Base-by-base conservation (phyloP, 1,140 invertebrate species). In the Zophobas morio region DNA sequence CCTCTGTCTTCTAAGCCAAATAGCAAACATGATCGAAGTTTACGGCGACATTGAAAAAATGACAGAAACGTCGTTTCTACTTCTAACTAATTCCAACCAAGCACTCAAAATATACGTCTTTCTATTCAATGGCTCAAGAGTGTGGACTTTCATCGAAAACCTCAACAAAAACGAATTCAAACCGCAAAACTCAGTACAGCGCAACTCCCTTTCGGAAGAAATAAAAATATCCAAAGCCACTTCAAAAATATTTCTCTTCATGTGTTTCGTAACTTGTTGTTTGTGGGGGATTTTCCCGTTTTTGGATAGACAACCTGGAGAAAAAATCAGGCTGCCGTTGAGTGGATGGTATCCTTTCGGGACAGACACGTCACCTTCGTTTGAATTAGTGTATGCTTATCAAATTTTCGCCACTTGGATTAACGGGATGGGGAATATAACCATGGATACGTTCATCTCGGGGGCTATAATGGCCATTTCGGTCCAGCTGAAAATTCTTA, bases 331-430 rank as follows among this genome's bases (percentile, higher is more conserved):
- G n/a, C n/a, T n/a, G n/a, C n/a, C n/a, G n/a, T n/a, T n/a, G n/a
- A n/a, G n/a, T n/a, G n/a, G n/a, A n/a, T n/a, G n/a, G n/a, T n/a
- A n/a, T n/a, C n/a, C n/a, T n/a, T n/a, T n/a, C n/a, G 63, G 40
- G 39, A 42, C 42, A 39, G 63, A 70, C 40, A 53, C 20, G 46
- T 66, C 47, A 20, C 79, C 81, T 3, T 37, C 54, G 39, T 83
- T 78, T 70, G 79, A 80, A 53, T 5, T 82, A 5, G 74, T 74
- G 34, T 85, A 82, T 32, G 6, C 33, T 20, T 78, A 78, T 54
- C 78, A 80, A 77, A 53, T 70, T 1, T 20, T 70, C 1, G 37
- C 63, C 34, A 4, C 72, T 1, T 33, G 54, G 1, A 37, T 78
- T 36, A 76, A 74, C n/a, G 77, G 70, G 1, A 1, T 80, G 6